Base-by-base conservation (phyloP, 2,888 invertebrate species). In the Spicauda simplicius region DNA sequence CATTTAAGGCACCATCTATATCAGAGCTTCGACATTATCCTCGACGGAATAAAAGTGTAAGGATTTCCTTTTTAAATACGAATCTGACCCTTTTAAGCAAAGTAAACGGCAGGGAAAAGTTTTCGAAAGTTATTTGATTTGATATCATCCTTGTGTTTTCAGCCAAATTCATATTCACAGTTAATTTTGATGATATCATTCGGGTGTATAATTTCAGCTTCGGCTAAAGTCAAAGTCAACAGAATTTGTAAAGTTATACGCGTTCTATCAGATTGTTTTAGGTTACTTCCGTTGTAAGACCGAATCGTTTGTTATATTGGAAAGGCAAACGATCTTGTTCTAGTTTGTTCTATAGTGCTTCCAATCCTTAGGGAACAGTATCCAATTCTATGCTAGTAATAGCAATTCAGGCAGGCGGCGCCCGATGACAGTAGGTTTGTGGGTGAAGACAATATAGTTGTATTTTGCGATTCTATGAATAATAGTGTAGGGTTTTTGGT, bases 371-470 rank as follows among this genome's bases (percentile, higher is more conserved):
- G 54, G 60, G 66, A 53, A 50, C 25, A 33, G 55, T 37, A 61
- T 66, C 66, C 60, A 66, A 66, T 66, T 66, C 55, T 55, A 56
- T 50, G 48, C 66, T 20, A 41, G 60, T 37, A 61, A 60, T 30
- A 60, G 60, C 16, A 66, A 48, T 66, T 66, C 50, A 33, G 53
- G 19, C 55, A 54, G 25, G 50, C 52, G 63, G 4, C 16, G 8
- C 25, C 25, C 25, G 20, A 20, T 60, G 50, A 58, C 58, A 58
- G 20, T 58, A 48, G 48, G 48, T 48, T 16, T 48, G 48, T 16
- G 48, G 48, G 16, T 48, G 16, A 48, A 16, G 48, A 41, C 14
- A 41, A 14, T 14, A 33, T 33, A 33, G 33, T 33, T 33, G 6
- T 33, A 8, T 33, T 33, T 33, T 33, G 10, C 7, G 8, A 33